Conservation (phyloP, 2,888 invertebrate genomes). For the Pyrocoelia pectoralis region DNA sequence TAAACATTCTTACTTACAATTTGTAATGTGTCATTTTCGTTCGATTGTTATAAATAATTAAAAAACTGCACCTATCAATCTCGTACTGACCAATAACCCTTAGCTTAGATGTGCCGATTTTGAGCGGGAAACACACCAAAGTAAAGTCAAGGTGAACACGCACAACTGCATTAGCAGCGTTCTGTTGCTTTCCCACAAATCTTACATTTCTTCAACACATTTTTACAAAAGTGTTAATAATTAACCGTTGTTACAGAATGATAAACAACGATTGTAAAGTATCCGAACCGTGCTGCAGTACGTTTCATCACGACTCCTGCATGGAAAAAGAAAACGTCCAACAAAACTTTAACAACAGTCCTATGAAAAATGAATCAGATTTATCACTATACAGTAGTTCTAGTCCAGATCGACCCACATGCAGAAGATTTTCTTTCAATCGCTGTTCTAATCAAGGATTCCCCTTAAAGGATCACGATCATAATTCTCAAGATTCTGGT, state of each 20-base stretch:
- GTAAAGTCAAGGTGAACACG: not conserved
- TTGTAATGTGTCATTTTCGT: no score
- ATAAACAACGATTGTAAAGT: slow-evolving; percentile 26
- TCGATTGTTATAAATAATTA: no score
- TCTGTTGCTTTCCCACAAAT: no score
- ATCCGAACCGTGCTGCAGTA: slow-evolving; percentile 24
- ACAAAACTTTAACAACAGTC: slow-evolving; percentile 47
- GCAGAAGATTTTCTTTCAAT: slow-evolving; percentile 43
- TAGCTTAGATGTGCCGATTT: not conserved
- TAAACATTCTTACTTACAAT: no score
- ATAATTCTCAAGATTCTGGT: slow-evolving; percentile 68
- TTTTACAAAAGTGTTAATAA: not conserved
- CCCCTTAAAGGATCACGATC: slow-evolving; percentile 63
- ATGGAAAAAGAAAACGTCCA: slow-evolving; percentile 51
- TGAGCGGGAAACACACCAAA: not conserved
- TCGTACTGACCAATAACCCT: not conserved
- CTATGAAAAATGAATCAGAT: slow-evolving; percentile 51
- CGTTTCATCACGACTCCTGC: slow-evolving; percentile 19
- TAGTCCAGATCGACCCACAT: slow-evolving; percentile 44
- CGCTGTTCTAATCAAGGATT: slow-evolving; percentile 49
- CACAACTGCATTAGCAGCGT: no score
- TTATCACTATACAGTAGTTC: slow-evolving; percentile 54
- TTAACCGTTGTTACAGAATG: slow-evolving; percentile 28
- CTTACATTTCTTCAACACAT: not conserved
- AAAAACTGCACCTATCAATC: no score